Base-by-base conservation (phyloP, 2,113 vertebrate species). In the Forbesichthys agassizii region DNA sequence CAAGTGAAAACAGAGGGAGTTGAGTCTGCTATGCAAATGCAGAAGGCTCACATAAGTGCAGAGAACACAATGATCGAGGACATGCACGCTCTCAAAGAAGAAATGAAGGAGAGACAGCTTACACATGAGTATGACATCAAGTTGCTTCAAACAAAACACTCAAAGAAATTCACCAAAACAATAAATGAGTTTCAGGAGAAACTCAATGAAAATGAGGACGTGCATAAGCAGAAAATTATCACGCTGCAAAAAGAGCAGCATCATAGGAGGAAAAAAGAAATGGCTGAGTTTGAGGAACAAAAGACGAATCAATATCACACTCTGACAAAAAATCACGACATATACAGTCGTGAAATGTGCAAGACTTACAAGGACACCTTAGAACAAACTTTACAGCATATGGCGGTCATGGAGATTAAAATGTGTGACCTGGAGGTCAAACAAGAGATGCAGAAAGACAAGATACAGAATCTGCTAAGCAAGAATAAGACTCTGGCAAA, bases 81-180 rank as follows among this genome's bases (percentile, higher is more conserved):
- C 55, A 84, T 93, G 75, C 86, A 66, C 6, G 68, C 61, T 0
- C 71, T 95, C 66, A 92, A 90, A 70, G 81, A 90, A 8, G 88
- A 93, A 64, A 65, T 91, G 33, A 93, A 94, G 46, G 94, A 96
- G 80, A 92, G 94, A 74, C 92, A 95, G 74, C 74, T 95, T 27
- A 88, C 93, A 64, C 89, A 66, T 0, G 93, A 97, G 68, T 84
- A 84, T 74, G 77, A 89, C 0, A 47, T 94, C 69, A 94, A 92
- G 85, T 92, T 92, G 80, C 78, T 95, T 8, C 84, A 92, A 59
- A 74, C 95, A 96, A 95, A 93, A 90, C 93, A 96, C 0, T 66
- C 93, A 0, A 91, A 96, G 81, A 92, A 95, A 81, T 84, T 94
- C 55, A 90, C 91, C 3, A 79, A 54, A 78, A 74, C 93, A 46